Evolutionary conservation across 2,888 invertebrate species (phyloP), one percentile per base, ranked within the genome.

Genomic region (Esperia sulphurella): DNA sequence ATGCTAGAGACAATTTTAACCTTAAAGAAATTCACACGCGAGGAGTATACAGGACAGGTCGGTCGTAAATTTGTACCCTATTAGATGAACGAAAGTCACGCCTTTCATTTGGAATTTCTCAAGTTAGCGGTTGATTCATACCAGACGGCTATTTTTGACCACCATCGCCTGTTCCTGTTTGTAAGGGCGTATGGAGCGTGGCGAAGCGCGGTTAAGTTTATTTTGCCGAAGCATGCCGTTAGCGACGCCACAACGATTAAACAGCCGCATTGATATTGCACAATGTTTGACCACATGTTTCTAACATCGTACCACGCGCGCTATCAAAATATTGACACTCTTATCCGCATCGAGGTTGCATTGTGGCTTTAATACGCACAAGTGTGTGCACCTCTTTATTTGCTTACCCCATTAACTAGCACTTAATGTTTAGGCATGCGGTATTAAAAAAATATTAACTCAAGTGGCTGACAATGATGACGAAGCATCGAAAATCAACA

Each of bases 321-420:
- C 83, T 84, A 87, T 83, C 85, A 89, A 77, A 88, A 89, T 88
- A 89, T 89, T 88, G 83, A 86, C 80, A 71, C 83, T 83, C 84
- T 84, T 78, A 84, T 82, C 78, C 80, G 70, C 83, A 78, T 76
- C 64, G 75, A 71, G 66, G 71, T 70, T 75, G 74, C 77, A 79
- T 72, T 82, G 79, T 80, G 67, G 75, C 77, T 83, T 75, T 75
- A 70, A 79, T 72, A 70, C 61, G 73, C 71, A 79, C 81, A 77
- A 83, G 81, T 81, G 75, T 70, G 70, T 76, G 71, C 75, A 71
- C 61, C 64, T 71, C 73, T 71, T 67, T 79, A 81, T 86, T 84
- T 82, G 75, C 79, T 74, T 76, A 82, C 75, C 80, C 80, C 76
- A 85, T 87, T 87, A 87, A 77, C 69, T 59, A 66, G 68, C 79